These are phyloP conservation scores for Neofelis nebulosa DNA, from an alignment of 2,113 vertebrate species.

Conservation along the genomic window DNA sequence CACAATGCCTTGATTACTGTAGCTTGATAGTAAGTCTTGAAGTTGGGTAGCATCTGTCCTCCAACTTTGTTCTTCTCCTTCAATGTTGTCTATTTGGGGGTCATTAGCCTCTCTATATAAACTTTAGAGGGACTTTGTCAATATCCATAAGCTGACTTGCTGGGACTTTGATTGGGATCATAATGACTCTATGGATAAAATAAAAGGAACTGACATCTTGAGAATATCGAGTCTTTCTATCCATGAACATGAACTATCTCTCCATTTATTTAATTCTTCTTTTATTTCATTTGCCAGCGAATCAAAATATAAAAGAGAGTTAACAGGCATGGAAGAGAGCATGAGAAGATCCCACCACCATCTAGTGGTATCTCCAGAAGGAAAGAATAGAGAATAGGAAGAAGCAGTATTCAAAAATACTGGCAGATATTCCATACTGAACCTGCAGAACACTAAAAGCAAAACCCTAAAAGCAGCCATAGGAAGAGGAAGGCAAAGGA, in stretches of 20 bases:
- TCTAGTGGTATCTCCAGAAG: neutral
- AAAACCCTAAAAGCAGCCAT: neutral
- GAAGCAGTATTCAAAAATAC: neutral
- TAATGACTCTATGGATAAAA: neutral
- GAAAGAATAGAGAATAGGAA: neutral
- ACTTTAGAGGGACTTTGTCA: neutral
- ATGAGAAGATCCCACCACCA: neutral
- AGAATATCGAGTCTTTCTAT: neutral
- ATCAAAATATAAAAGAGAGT: neutral
- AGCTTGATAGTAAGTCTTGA: neutral
- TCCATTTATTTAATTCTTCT: neutral
- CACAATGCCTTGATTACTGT: neutral
- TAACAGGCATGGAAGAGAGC: neutral
- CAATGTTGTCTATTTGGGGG: neutral
- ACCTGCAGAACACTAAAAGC: neutral
- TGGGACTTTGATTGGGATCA: neutral
- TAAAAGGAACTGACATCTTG: neutral
- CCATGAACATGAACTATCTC: neutral
- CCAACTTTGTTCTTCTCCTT: neutral
- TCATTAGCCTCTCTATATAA: neutral
- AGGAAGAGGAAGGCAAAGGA: neutral
- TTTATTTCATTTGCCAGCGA: neutral
- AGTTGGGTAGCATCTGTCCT: neutral
- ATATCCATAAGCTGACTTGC: neutral
- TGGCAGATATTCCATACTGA: neutral